Evolutionary conservation across 2,888 invertebrate species (phyloP).

Genomic region (Parthenolecanium corni): DNA sequence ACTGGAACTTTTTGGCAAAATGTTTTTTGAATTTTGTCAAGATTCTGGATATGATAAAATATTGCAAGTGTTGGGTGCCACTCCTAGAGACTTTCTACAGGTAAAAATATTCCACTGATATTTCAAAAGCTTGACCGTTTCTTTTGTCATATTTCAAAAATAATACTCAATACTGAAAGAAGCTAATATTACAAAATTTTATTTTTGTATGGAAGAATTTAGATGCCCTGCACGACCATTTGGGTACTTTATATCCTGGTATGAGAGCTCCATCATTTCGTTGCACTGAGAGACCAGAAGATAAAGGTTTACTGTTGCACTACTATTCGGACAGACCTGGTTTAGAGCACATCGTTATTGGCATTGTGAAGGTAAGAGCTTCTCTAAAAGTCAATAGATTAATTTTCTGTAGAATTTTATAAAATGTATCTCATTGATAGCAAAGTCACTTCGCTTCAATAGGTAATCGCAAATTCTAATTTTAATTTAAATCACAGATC

Average conservation of each 20-base stretch:
- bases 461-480: too few relatives aligned
- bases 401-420: too few relatives aligned
- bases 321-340: slow-evolving; percentile 93
- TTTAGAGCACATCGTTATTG: slow-evolving; percentile 89
- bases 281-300: slow-evolving; percentile 78
- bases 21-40: slow-evolving; percentile 92
- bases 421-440: too few relatives aligned
- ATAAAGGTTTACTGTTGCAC: slow-evolving; percentile 80
- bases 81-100: slow-evolving; percentile 88
- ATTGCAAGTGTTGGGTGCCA: slow-evolving; percentile 84
- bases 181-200: slow-evolving; percentile 1
- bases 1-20: slow-evolving; percentile 81
- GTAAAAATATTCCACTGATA: slow-evolving; percentile 40
- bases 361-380: slow-evolving; percentile 77
- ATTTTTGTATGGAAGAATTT: slow-evolving; percentile 56
- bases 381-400: too few relatives aligned
- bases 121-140: too few relatives aligned
- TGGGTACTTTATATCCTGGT: slow-evolving; percentile 86
- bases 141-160: too few relatives aligned
- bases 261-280: slow-evolving; percentile 93
- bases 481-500: too few relatives aligned
- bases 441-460: too few relatives aligned
- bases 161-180: too few relatives aligned
- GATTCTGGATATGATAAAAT: slow-evolving; percentile 96
- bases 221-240: slow-evolving; percentile 88